Evolutionary conservation across 2,888 invertebrate species (phyloP).

Genomic region (Hedya salicella): DNA sequence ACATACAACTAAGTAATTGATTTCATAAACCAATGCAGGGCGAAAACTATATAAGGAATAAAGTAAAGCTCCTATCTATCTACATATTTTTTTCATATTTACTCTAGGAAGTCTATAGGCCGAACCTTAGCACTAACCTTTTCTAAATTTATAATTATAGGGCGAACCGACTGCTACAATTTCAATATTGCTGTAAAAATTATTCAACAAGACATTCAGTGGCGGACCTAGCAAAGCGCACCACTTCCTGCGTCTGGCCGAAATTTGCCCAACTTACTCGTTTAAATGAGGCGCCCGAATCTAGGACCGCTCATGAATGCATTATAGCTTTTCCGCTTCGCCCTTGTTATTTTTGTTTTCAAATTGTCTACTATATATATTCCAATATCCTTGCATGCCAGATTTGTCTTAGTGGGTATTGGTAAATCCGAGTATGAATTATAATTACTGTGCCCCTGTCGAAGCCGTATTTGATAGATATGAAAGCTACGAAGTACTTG

Average conservation of each 20-base stretch:
- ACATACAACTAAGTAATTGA: neutral
- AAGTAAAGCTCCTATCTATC: too few species aligned
- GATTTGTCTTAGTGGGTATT: constrained; percentile 35
- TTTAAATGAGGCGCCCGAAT: neutral
- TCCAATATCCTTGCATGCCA: constrained; percentile 43
- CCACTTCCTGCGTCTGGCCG: too few species aligned
- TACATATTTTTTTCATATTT: constrained; percentile 4
- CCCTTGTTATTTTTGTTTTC: constrained; percentile 45
- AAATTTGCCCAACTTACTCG: too few species aligned
- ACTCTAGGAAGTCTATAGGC: neutral
- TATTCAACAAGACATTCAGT: neutral
- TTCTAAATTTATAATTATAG: neutral
- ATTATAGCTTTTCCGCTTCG: constrained; percentile 39
- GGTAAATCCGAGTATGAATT: constrained; percentile 17
- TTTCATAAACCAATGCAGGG: constrained; percentile 21
- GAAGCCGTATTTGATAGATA: neutral
- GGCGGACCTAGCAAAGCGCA: neutral
- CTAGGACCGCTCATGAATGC: constrained; percentile 11
- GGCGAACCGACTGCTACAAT: constrained; percentile 35
- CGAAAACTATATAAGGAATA: constrained; percentile 8
- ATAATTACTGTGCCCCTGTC: constrained; percentile 1
- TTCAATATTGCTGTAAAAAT: neutral
- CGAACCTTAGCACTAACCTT: constrained; percentile 15
- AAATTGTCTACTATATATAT: constrained; percentile 43
- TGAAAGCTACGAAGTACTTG: too few species aligned